Percentiles rank a stretch among this genome's conserved stretches.
Conservation (phyloP, 2,113 vertebrate species). For the Climacteris rufus region DNA sequence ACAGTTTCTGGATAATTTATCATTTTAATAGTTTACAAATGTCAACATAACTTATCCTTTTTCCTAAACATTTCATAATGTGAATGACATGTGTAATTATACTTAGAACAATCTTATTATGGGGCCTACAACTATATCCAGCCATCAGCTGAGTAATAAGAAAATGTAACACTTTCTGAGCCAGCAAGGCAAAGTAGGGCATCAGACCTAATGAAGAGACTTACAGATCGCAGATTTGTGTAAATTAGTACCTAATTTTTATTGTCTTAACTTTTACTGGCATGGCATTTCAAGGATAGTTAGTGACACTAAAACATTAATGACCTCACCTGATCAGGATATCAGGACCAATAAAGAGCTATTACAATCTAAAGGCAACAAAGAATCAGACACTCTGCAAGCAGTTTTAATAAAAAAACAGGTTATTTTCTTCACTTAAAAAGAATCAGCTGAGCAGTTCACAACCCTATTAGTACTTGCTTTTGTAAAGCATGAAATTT, state of each 20-base stretch:
- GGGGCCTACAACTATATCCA: neutral
- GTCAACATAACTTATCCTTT: neutral
- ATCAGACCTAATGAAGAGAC: neutral
- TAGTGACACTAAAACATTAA: neutral
- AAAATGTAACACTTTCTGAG: neutral
- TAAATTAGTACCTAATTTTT: neutral
- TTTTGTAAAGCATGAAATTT: neutral
- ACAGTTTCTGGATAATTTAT: neutral
- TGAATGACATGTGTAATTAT: conserved; percentile 5
- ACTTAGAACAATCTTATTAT: conserved; percentile 30
- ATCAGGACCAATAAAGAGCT: neutral
- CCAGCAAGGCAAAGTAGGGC: neutral
- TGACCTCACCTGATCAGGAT: neutral
- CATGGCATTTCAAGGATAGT: neutral
- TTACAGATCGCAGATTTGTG: neutral
- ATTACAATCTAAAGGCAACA: neutral
- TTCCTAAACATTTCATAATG: conserved; percentile 24
- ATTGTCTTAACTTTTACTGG: neutral
- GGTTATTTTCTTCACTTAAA: neutral
- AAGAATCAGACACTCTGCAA: neutral
- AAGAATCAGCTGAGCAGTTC: neutral
- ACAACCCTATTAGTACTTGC: neutral
- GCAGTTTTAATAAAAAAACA: neutral
- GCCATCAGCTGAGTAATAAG: neutral
- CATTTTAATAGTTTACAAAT: conserved; percentile 21